Percentiles rank a stretch among this genome's conserved stretches.
Conservation (phyloP, 2,113 vertebrate genomes). For the Tapirus terrestris region DNA sequence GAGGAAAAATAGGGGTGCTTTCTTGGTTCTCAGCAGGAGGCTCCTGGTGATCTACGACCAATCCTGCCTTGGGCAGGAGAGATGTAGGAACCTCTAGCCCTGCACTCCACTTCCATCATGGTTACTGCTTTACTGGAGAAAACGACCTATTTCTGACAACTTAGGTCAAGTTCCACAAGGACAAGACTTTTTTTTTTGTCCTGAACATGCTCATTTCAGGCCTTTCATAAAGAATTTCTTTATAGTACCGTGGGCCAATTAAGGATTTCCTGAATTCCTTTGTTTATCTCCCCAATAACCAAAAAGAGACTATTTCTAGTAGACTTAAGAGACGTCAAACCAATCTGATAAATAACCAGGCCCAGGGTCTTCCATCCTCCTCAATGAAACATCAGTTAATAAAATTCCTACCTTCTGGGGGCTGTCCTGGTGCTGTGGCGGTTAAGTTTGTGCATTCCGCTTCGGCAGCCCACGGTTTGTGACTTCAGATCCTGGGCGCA, state of each 20-base stretch:
- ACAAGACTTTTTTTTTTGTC: neutral
- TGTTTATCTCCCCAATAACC: neutral
- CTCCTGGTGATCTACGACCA: neutral
- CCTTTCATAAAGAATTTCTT: neutral
- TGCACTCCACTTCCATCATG: neutral
- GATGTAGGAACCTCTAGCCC: too few species aligned
- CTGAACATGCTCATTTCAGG: neutral
- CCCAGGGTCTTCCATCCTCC: neutral
- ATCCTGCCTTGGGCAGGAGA: neutral
- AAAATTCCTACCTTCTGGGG: neutral
- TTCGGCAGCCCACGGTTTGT: too few species aligned
- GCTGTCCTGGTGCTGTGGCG: too few species aligned
- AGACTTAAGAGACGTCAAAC: neutral
- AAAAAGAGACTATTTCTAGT: neutral
- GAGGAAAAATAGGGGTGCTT: too few species aligned
- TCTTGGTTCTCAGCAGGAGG: neutral
- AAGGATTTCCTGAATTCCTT: neutral
- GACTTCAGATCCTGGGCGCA: too few species aligned
- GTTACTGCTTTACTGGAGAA: neutral
- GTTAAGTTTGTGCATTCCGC: too few species aligned
- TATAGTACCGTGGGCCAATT: neutral
- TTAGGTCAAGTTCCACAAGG: neutral
- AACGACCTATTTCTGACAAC: neutral
- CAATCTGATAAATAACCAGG: neutral
- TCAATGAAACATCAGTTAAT: neutral